Conservation (phyloP, 2,888 invertebrate genomes). For the Hermaeophaga mercurialis region DNA sequence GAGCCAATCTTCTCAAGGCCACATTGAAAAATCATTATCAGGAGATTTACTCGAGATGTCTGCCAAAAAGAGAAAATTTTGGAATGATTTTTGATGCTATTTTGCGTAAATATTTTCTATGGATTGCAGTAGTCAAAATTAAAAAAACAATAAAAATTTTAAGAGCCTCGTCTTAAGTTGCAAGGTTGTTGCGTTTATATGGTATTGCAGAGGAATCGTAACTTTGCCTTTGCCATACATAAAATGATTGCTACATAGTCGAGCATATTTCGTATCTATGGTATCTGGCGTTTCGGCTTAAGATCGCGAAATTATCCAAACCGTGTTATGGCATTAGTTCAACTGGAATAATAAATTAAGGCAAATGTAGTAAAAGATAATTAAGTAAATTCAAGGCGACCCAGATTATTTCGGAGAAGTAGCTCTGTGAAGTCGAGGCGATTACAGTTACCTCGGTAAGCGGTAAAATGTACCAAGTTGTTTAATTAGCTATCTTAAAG, state of each 20-base stretch:
- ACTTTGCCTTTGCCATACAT: conserved; percentile 1
- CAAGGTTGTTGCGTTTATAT: neutral
- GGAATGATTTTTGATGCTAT: no score
- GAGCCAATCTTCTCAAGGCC: no score
- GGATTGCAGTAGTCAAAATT: no score
- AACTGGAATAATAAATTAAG: conserved; percentile 35
- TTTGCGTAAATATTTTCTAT: no score
- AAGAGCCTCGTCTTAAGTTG: neutral
- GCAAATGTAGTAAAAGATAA: conserved; percentile 35
- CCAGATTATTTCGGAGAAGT: conserved; percentile 35
- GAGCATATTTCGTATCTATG: conserved; percentile 8
- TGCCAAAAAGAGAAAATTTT: no score
- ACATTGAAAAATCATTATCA: no score
- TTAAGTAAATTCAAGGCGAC: conserved; percentile 35
- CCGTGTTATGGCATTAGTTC: conserved; percentile 28
- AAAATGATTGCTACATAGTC: conserved; percentile 9
- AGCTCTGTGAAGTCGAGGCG: conserved; percentile 30
- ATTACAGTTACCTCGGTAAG: conserved; percentile 34
- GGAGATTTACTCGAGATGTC: no score
- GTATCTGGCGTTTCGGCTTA: conserved; percentile 10
- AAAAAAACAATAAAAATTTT: no score
- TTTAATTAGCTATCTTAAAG: conserved; percentile 39
- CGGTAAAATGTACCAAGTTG: conserved; percentile 35
- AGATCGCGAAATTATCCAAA: conserved; percentile 27
- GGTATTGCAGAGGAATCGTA: neutral